phyloP scores from a whole-genome alignment of 2,113 vertebrate genomes.

The Forbesichthys agassizii region DNA sequence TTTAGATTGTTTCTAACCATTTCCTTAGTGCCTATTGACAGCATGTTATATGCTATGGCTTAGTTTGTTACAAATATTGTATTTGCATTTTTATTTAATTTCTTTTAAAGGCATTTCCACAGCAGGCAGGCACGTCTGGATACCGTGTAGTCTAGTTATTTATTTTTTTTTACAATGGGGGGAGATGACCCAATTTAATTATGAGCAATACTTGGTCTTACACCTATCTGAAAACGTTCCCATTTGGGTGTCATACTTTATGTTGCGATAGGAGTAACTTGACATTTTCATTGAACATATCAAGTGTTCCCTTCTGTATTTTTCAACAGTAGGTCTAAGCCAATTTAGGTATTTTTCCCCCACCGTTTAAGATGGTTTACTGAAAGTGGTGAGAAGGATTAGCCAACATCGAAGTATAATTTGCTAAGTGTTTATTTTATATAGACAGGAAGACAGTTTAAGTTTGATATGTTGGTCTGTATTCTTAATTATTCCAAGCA shows the following conservation, averaged over 20 bases:
- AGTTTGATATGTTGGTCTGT: slow-evolving; percentile 20
- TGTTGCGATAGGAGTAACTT: slow-evolving; percentile 18
- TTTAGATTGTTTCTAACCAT: not conserved
- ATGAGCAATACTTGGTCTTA: not conserved
- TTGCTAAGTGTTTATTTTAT: slow-evolving; percentile 38
- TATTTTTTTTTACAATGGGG: not conserved
- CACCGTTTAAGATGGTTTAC: slow-evolving; percentile 11
- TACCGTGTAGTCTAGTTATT: not conserved
- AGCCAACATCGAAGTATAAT: slow-evolving; percentile 22
- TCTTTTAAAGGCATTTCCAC: not conserved
- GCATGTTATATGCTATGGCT: not conserved
- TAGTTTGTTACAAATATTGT: not conserved
- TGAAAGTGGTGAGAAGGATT: slow-evolving; percentile 16
- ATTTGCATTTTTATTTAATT: not conserved
- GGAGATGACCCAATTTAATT: not conserved
- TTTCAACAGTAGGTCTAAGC: slow-evolving; percentile 23
- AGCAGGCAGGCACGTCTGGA: not conserved
- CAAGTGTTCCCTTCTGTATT: slow-evolving; percentile 35
- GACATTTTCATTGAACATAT: slow-evolving; percentile 29
- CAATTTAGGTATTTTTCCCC: slow-evolving; percentile 23
- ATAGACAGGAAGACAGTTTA: not conserved
- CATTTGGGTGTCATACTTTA: slow-evolving; percentile 11
- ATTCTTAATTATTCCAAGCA: slow-evolving; percentile 30
- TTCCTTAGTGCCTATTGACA: not conserved
- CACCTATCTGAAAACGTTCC: not conserved